Percentiles rank a stretch among this genome's conserved stretches.
These are phyloP conservation scores for Mizuhopecten yessoensis DNA, from an alignment of 1,140 invertebrate genomes.

Conservation along the genomic window DNA sequence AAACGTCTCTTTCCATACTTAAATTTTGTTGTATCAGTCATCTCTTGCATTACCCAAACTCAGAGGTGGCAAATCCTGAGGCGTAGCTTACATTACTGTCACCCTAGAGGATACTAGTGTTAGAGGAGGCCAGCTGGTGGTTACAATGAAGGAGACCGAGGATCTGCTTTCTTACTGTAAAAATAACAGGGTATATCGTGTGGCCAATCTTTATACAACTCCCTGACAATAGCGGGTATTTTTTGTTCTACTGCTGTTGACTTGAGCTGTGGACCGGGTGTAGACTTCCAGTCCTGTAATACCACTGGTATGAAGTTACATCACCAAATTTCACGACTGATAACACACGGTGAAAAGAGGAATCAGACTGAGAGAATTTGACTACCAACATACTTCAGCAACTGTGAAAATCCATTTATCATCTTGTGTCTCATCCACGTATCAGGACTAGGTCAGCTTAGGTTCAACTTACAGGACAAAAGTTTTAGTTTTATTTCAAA, in stretches of 20 bases:
- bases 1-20: too few species aligned
- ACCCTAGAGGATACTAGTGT: too few species aligned
- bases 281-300: background rate
- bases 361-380: background rate
- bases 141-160: background rate
- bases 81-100: too few species aligned
- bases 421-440: background rate
- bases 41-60: too few species aligned
- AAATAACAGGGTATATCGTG: conserved; percentile 22
- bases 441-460: background rate
- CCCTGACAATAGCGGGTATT: background rate
- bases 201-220: background rate
- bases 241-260: conserved; percentile 1
- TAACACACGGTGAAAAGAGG: background rate
- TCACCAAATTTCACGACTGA: background rate
- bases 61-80: too few species aligned
- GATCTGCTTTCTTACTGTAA: background rate
- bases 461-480: too few species aligned
- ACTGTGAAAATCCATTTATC: conserved; percentile 7
- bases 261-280: background rate
- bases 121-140: background rate
- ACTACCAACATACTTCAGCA: background rate
- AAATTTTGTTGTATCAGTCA: too few species aligned
- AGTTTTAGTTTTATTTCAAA: too few species aligned
- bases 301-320: background rate